Evolutionary conservation across 2,797 vertebrate species (phyloP).

Genomic region (Denticeps clupeoides): DNA sequence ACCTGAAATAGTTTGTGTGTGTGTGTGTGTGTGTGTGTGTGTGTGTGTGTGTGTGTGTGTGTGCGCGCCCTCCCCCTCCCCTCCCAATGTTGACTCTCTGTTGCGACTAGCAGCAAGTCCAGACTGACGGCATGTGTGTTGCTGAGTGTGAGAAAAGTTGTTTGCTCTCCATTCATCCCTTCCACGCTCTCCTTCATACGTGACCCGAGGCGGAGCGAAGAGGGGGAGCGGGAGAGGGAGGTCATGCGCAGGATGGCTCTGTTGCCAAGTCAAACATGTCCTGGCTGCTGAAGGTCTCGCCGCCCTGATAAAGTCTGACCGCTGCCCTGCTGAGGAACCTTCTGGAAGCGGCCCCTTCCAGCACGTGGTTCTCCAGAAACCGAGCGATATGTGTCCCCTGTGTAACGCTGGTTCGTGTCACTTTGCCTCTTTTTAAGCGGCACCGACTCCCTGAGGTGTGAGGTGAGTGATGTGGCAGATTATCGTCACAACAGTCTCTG

Average conservation of each 20-base stretch:
- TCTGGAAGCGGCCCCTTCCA: not conserved
- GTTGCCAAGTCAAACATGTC: conserved; percentile 5
- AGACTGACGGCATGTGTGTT: not conserved
- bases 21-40: not conserved
- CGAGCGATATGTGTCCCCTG: too few relatives aligned
- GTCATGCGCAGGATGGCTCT: not conserved
- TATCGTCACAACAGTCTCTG: too few relatives aligned
- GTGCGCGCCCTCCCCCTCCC: too few relatives aligned
- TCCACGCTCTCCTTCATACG: not conserved
- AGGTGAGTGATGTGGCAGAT: too few relatives aligned
- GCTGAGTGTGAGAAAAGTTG: not conserved
- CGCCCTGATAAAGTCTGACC: not conserved
- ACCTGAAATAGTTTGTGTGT: not conserved
- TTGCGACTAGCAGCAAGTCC: too few relatives aligned
- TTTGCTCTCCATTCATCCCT: not conserved
- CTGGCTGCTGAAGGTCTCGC: not conserved
- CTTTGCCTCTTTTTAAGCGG: too few relatives aligned
- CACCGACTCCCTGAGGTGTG: too few relatives aligned
- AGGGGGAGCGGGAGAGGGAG: not conserved
- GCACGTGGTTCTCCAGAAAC: too few relatives aligned
- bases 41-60: too few relatives aligned
- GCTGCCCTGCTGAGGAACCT: not conserved
- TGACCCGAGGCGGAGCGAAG: not conserved
- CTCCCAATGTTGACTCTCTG: too few relatives aligned
- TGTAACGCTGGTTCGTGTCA: too few relatives aligned